phyloP scores from a whole-genome alignment of 2,888 invertebrate species.

The Acholoe squamosa region DNA sequence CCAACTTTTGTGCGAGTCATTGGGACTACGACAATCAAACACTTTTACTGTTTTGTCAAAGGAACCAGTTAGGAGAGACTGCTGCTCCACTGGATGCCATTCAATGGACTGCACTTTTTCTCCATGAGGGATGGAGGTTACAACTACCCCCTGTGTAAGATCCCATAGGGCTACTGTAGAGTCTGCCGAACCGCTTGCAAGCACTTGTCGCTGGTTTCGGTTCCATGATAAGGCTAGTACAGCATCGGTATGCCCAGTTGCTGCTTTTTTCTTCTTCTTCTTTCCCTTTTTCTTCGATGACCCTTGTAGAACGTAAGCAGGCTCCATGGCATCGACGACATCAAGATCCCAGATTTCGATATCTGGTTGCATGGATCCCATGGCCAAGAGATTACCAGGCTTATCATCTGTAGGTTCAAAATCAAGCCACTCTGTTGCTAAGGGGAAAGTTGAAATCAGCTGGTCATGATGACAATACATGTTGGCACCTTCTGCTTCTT shows the following conservation, averaged over 20 bases:
- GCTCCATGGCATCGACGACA: conserved; percentile 94
- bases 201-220: conserved; percentile 87
- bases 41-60: conserved; percentile 90
- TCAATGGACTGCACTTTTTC: conserved; percentile 87
- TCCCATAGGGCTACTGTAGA: conserved; percentile 95
- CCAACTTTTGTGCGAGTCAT: conserved; percentile 88
- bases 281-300: conserved; percentile 90
- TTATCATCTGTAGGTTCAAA: conserved; percentile 89
- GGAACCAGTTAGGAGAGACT: conserved; percentile 91
- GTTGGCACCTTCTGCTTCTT: conserved; percentile 91
- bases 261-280: conserved; percentile 79
- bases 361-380: conserved; percentile 95
- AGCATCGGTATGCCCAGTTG: conserved; percentile 92
- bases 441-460: conserved; percentile 93
- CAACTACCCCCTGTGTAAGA: conserved; percentile 90
- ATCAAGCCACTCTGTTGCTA: conserved; percentile 96
- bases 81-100: conserved; percentile 87
- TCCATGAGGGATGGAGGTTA: conserved; percentile 89
- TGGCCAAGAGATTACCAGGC: conserved; percentile 92
- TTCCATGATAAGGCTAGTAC: conserved; percentile 97
- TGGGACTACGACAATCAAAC: conserved; percentile 90
- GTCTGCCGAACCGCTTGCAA: conserved; percentile 97
- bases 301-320: conserved; percentile 89
- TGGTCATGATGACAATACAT: conserved; percentile 98
- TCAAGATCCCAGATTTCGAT: conserved; percentile 99